These are phyloP conservation scores for Lomographa bimaculata DNA, from an alignment of 2,888 invertebrate genomes.

Conservation along the genomic window DNA sequence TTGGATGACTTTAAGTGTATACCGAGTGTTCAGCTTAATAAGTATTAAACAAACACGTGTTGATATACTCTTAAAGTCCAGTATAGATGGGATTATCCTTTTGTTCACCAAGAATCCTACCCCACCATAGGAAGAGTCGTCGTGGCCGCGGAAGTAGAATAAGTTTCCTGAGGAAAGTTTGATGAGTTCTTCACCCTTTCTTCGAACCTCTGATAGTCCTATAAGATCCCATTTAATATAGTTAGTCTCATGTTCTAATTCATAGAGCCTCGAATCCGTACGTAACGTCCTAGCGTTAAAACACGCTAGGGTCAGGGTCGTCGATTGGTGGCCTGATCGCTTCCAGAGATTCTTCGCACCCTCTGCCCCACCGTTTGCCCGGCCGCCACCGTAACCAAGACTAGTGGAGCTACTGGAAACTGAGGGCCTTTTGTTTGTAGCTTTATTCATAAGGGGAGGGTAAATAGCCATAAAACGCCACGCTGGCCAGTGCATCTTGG, in stretches of 20 bases:
- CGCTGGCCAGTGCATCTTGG: conserved; percentile 8
- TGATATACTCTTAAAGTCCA: conserved; percentile 4
- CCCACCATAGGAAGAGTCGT: conserved; percentile 7
- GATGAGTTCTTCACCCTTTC: conserved; percentile 1
- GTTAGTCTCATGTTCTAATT: conserved; percentile 1
- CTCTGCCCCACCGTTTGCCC: conserved; percentile 23
- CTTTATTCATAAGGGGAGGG: conserved; percentile 4
- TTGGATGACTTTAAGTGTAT: not conserved
- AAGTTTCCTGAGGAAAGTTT: not conserved
- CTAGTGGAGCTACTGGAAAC: conserved; percentile 25
- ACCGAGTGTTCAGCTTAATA: not conserved
- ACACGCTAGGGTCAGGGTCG: conserved; percentile 4
- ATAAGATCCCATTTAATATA: conserved; percentile 8
- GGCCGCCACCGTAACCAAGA: conserved; percentile 25
- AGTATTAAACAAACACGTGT: conserved; percentile 2
- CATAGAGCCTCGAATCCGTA: conserved; percentile 1
- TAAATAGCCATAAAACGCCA: conserved; percentile 7
- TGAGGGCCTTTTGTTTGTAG: conserved; percentile 21
- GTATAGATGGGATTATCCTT: not conserved
- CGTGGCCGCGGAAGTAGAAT: not conserved
- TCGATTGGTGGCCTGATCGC: conserved; percentile 11
- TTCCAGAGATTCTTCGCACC: conserved; percentile 29
- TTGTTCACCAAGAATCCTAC: conserved; percentile 5
- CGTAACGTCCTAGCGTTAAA: not conserved
- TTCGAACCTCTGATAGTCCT: conserved; percentile 4